Evolutionary conservation across 2,888 invertebrate genomes (phyloP), one percentile per base, ranked within the genome.

Genomic region (Lissocephala sabroskyi): DNA sequence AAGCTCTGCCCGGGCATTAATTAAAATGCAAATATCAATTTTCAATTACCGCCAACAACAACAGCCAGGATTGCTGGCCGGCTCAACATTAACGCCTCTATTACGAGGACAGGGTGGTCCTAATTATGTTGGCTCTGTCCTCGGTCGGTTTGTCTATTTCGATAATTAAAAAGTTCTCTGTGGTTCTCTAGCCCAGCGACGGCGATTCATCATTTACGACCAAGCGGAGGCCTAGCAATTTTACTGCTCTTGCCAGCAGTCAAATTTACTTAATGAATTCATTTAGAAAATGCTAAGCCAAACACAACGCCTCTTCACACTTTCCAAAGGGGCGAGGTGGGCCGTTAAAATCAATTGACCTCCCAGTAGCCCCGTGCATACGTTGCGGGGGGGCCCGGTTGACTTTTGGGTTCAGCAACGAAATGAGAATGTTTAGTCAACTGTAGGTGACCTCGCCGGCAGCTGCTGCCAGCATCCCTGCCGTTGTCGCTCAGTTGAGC

Each of bases 401-500:
- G n/a, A n/a, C n/a, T n/a, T n/a, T n/a, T n/a, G n/a, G n/a, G n/a
- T n/a, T n/a, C 35, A 35, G 35, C 45, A 49, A 28, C 55, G 44
- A 68, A 73, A 68, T 76, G 68, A 76, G 76, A 70, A 70, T 70
- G 68, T 68, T 76, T 68, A 70, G 77, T 70, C 77, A 70, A 73
- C 74, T 70, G 68, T 68, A 62, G 65, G 57, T 67, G 67, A 75
- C 73, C 76, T 59, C 73, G 52, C 44, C 9, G 17, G 52, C 45
- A 46, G 46, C 14, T 37, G 13, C n/a, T n/a, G 18, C 10, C 19
- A 5, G 10, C n/a, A 4, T 37, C 19, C 18, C 16, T 37, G 39
- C 35, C 28, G 9, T 18, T 45, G 41, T 41, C 37, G 32, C 35
- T 32, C 18, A 39, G 41, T 35, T 45, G 32, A 30, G 36, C 29